Conservation (phyloP, 2,888 invertebrate species). For the Abrostola tripartita region DNA sequence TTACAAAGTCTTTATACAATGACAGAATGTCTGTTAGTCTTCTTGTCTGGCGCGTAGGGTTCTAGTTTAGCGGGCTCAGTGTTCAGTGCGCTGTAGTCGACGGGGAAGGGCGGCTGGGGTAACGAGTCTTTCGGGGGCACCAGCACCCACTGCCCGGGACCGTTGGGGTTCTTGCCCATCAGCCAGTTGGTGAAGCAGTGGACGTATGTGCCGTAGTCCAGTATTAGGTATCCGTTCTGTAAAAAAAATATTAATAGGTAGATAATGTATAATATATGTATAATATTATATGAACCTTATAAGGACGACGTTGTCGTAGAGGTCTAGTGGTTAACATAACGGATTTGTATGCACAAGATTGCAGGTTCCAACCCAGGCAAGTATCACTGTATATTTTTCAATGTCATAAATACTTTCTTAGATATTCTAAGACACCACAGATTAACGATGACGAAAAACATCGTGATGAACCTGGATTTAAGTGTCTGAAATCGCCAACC, state of each 20-base stretch:
- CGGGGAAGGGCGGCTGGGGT: conserved; percentile 90
- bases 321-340: no score
- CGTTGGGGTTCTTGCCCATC: conserved; percentile 92
- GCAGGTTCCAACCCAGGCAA: no score
- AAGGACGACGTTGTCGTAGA: no score
- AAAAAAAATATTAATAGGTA: conserved; percentile 57
- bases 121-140: conserved; percentile 89
- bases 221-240: conserved; percentile 91
- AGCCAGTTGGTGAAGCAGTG: conserved; percentile 93
- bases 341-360: no score
- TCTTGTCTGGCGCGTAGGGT: conserved; percentile 91
- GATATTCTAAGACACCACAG: no score
- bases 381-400: no score
- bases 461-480: no score
- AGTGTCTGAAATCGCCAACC: no score
- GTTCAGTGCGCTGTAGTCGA: conserved; percentile 93
- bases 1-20: conserved; percentile 82
- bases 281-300: neutral
- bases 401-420: no score
- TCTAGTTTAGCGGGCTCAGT: conserved; percentile 91
- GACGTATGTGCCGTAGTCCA: conserved; percentile 91
- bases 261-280: no score
- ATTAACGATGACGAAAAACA: no score
- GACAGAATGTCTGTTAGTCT: conserved; percentile 91
- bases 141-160: conserved; percentile 92